Conservation (phyloP, 2,113 vertebrate genomes). For the Arenaria interpres region DNA sequence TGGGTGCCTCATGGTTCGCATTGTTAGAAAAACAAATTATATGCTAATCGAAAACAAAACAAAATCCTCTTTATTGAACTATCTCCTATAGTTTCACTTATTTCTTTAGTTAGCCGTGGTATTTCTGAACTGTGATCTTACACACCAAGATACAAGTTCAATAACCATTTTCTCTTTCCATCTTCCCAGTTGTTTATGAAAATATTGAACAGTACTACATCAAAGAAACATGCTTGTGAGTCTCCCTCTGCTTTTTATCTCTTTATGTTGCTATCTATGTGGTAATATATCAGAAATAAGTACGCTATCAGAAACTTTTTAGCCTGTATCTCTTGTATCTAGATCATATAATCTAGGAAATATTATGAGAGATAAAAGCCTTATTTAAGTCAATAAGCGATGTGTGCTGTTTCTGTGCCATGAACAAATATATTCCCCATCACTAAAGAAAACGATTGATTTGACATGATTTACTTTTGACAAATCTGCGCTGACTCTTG, state of each 20-base stretch:
- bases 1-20: not conserved
- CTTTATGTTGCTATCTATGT: not conserved
- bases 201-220: not conserved
- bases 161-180: not conserved
- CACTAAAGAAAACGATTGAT: not conserved
- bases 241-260: not conserved
- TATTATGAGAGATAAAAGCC: not conserved
- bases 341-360: not conserved
- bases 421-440: not conserved
- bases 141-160: not conserved
- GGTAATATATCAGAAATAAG: not conserved
- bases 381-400: not conserved
- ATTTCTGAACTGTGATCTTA: not conserved
- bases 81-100: not conserved
- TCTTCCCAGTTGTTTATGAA: not conserved
- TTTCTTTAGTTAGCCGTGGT: not conserved
- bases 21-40: not conserved
- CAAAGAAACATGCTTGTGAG: not conserved
- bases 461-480: not conserved
- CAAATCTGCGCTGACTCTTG: not conserved
- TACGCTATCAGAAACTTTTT: not conserved
- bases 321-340: not conserved
- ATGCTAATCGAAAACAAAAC: not conserved
- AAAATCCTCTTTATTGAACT: not conserved
- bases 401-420: not conserved